Base-by-base conservation (phyloP, 2,113 vertebrate genomes). In the Pterocles orientalis region DNA sequence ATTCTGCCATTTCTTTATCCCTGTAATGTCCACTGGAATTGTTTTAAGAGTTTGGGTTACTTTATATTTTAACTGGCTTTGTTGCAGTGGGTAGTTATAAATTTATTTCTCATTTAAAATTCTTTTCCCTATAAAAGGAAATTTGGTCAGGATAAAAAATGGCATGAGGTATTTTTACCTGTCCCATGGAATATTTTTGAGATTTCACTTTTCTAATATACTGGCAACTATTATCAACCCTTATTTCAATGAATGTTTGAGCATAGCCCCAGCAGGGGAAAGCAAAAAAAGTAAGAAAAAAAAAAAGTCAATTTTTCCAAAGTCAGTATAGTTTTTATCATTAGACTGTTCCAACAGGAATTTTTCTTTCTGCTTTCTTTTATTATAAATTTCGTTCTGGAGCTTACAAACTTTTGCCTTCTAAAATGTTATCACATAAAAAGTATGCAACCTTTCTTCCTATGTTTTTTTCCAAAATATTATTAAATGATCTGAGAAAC, bases 331-430 rank as follows among this genome's bases (percentile, higher is more conserved):
- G 4, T 3, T 73, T 90, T 90, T 8, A 56, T 2, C 7, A 39
- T 2, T 34, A 3, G 9, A 3, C 8, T 69, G 3, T 65, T 78
- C 6, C 43, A 69, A 18, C 2, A 34, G 3, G 2, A 36, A 7
- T 56, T 90, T 79, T 76, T 82, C 10, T n/a, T 82, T 41, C 12
- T 41, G 19, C 1, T 39, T 45, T 68, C 41, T 50, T 65, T 31
- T 48, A 47, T 17, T 11, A 50, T 23, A 56, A 64, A 39, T 48
- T 94, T 5, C 3, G 26, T 51, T 71, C 10, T 57, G 23, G 4
- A 82, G 3, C 7, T 72, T 58, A 43, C 14, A 85, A 57, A 50
- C 2, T 60, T 39, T 56, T 65, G 4, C 12, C 18, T 79, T 81
- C 23, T 57, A 43, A 82, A 86, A 68, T 26, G 3, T 15, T 64